Conservation (phyloP, 1,140 invertebrate species). For the Lasaia peninsularis region DNA sequence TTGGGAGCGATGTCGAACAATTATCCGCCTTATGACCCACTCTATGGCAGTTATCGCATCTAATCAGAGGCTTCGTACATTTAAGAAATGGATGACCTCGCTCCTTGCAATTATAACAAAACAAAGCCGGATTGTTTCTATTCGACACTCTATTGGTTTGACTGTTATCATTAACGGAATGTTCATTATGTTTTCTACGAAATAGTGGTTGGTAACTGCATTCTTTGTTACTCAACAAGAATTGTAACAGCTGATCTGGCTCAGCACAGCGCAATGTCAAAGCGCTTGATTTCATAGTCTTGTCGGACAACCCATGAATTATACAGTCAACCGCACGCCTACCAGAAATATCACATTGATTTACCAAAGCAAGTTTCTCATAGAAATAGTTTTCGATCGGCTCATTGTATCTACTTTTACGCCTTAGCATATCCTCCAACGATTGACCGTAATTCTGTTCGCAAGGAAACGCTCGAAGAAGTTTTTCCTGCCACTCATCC, state of each 20-base stretch:
- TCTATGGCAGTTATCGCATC: constrained; percentile 16
- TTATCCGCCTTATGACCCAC: constrained; percentile 17
- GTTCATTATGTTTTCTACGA: too few species aligned
- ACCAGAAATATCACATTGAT: constrained; percentile 31
- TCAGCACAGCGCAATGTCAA: constrained; percentile 26
- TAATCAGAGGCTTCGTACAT: constrained; percentile 19
- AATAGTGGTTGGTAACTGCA: too few species aligned
- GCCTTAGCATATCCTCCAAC: constrained; percentile 34
- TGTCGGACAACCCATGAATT: constrained; percentile 33
- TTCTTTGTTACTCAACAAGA: constrained; percentile 33
- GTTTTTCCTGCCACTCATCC: constrained; percentile 15
- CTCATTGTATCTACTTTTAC: constrained; percentile 30
- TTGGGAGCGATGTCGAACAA: neutral
- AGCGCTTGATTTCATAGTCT: constrained; percentile 31
- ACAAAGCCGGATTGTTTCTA: too few species aligned
- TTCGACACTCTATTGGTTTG: too few species aligned
- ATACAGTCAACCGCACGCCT: constrained; percentile 38
- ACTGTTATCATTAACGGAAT: too few species aligned
- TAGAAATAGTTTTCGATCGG: constrained; percentile 35
- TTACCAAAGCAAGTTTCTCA: constrained; percentile 33
- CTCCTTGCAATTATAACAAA: constrained; percentile 26
- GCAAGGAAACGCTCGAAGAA: constrained; percentile 31
- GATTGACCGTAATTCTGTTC: constrained; percentile 14
- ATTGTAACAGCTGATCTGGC: constrained; percentile 32
- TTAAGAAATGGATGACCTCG: constrained; percentile 13